Base-by-base conservation (phyloP, 2,888 invertebrate genomes). In the Pelosia muscerda region DNA sequence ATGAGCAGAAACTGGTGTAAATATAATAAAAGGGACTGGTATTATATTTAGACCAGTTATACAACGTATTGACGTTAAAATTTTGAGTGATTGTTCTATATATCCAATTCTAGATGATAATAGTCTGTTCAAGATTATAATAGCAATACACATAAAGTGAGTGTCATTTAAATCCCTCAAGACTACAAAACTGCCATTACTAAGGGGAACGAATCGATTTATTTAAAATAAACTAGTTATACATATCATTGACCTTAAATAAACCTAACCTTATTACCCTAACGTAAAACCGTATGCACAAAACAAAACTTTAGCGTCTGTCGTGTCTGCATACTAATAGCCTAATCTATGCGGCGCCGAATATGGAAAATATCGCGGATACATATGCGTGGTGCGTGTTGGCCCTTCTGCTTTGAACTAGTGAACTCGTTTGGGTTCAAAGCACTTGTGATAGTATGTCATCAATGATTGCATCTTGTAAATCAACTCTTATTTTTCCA, bases 361-460 rank as follows among this genome's bases (percentile, higher is more conserved):
- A 38, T 70, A 66, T 71, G 59, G 74, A 55, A 13, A 75, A 77
- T 68, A 71, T 66, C 49, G 65, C 72, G 49, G 57, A 70, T 65
- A 58, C 53, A 71, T 71, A 81, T 77, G 73, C 76, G 55, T 60
- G 42, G 49, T 62, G 38, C 68, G 73, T 71, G 34, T 54, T 56
- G 76, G 66, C 75, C 82, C 75, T 79, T 81, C 75, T 75, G 61
- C 68, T 67, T 55, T 68, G 83, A 66, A 69, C 83, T 74, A 79
- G 56, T 81, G 75, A 71, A 64, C 83, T 73, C 69, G 55, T 66
- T 82, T 3, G 69, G 42, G 82, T 77, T 83, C 81, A 74, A 54
- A 75, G 75, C 73, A 68, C 76, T 34, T 26, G 26, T n/a, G 61
- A 65, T 69, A 60, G 66, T 73, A 38, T 70, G 73, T 63, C 74